Base-by-base conservation (phyloP, 1,140 invertebrate species). In the Apolygus lucorum region DNA sequence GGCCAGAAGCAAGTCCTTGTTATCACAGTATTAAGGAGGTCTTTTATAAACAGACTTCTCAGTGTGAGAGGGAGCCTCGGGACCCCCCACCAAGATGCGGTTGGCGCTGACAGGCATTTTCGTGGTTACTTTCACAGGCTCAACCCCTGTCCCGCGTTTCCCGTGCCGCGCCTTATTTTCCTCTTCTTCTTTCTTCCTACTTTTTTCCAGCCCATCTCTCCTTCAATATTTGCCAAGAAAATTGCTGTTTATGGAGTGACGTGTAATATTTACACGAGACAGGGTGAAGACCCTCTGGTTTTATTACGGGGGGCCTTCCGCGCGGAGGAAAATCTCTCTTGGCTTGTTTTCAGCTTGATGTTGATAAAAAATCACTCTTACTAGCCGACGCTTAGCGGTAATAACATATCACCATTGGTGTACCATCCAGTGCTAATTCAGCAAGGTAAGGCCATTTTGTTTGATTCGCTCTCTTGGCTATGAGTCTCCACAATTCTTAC, bases 221-320 rank as follows among this genome's bases (percentile, higher is more conserved):
- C 54, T 13, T 59, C 54, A 59, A 59, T 59, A 59, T 59, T 59
- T 59, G 54, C 54, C 22, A 21, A 59, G 54, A 13, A 24, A 59
- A 59, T 17, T 59, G 54, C 54, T 59, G 54, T 59, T 59, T 59
- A 59, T 59, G 54, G 54, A 59, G 54, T 17, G 54, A 59, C 22
- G 54, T 4, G 54, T 59, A 59, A 59, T 59, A 59, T 59, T 59
- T 59, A 21, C 54, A 42, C 54, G 22, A 59, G 54, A 59, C 22
- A 21, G 13, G 22, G 22, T 11, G 54, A 49, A 17, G n/a, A n/a
- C n/a, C n/a, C n/a, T 42, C 34, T 4, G 34, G 4, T 42, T 42
- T 42, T 42, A 42, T 42, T 42, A 42, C 17, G 34, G 34, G n/a
- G n/a, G n/a, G n/a, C n/a, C n/a, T n/a, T n/a, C n/a, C n/a, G n/a